Percentiles rank a stretch among this genome's conserved stretches.
phyloP scores from a whole-genome alignment of 2,113 vertebrate species.

The Setophaga kirtlandii region DNA sequence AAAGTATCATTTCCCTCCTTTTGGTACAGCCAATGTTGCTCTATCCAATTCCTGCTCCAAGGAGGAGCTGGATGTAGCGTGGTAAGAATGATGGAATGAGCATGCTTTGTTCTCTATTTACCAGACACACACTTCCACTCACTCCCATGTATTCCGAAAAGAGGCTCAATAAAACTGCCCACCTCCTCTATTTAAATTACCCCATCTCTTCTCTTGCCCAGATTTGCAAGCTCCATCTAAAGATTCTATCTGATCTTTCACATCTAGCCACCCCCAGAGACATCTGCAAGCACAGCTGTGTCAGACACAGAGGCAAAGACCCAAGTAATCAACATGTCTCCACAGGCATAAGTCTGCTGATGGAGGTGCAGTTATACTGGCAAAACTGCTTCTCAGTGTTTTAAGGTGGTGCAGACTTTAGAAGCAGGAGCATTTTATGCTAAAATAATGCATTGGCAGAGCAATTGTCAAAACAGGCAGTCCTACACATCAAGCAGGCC shows the following conservation, averaged over 20 bases:
- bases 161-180: neutral
- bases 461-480: neutral
- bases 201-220: neutral
- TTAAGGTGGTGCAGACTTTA: neutral
- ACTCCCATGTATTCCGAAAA: neutral
- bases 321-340: neutral
- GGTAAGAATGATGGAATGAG: neutral
- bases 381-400: slow-evolving; percentile 18
- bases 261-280: neutral
- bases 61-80: neutral
- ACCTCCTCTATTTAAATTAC: neutral
- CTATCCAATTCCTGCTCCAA: neutral
- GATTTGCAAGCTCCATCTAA: neutral
- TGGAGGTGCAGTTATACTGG: slow-evolving; percentile 9
- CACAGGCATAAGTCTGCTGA: neutral
- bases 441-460: neutral
- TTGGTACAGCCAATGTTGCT: neutral
- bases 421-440: neutral
- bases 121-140: neutral
- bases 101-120: neutral
- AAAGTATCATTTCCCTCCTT: neutral
- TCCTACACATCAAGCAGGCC: neutral
- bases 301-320: neutral
- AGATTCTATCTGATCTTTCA: neutral
- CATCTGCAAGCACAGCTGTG: neutral